Evolutionary conservation across 2,797 vertebrate species (phyloP).

Genomic region (Tinamus major): DNA sequence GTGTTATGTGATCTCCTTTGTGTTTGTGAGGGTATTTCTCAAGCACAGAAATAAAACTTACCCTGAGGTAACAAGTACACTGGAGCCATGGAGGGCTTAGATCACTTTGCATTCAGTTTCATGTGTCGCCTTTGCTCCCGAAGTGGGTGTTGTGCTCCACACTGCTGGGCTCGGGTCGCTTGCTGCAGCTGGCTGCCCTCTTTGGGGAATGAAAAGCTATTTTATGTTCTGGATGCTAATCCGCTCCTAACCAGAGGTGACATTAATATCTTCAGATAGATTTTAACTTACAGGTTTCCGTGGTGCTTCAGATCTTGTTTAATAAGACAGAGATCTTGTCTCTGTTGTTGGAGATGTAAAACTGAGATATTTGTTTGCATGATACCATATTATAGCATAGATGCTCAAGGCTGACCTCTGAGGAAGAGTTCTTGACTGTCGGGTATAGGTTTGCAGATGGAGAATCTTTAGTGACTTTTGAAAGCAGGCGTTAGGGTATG

Average conservation of each 20-base stretch:
- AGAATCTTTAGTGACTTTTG: background rate
- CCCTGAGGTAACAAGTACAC: background rate
- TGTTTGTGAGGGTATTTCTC: background rate
- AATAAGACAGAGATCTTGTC: background rate
- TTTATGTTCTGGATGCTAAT: slow-evolving; percentile 29
- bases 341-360: slow-evolving; percentile 4
- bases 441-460: background rate
- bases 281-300: slow-evolving; percentile 25
- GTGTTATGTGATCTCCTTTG: background rate
- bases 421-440: background rate
- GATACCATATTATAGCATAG: background rate
- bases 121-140: background rate
- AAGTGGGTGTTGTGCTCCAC: background rate
- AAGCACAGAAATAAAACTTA: background rate
- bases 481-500: background rate
- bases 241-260: slow-evolving; percentile 45
- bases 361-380: background rate
- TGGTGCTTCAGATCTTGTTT: background rate
- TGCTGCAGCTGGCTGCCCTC: background rate
- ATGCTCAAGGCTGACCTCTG: background rate
- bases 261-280: slow-evolving; percentile 11
- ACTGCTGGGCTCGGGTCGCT: background rate
- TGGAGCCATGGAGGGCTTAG: slow-evolving; percentile 36
- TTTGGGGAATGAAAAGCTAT: slow-evolving; percentile 27
- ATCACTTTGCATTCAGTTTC: slow-evolving; percentile 25